These are phyloP conservation scores for Drosophila burlai DNA, from an alignment of 1,140 invertebrate species.

Conservation along the genomic window DNA sequence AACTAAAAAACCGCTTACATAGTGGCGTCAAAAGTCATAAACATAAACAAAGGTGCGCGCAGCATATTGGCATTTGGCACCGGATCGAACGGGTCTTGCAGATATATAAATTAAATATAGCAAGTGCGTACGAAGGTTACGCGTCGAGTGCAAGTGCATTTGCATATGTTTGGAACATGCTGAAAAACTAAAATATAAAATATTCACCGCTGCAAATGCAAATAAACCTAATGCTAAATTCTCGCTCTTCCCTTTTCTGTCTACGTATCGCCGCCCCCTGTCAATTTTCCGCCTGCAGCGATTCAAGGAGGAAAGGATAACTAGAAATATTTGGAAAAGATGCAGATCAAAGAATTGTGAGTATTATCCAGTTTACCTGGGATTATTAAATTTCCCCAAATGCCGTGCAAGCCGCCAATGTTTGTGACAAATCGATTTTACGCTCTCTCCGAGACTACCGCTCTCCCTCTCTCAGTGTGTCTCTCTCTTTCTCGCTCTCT, in stretches of 20 bases:
- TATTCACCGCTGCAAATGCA: slow-evolving; percentile 50
- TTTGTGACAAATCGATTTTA: slow-evolving; percentile 79
- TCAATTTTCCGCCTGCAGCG: slow-evolving; percentile 36
- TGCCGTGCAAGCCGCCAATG: slow-evolving; percentile 50
- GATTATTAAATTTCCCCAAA: slow-evolving; percentile 35
- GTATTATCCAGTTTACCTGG: slow-evolving; percentile 41
- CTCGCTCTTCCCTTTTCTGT: slow-evolving; percentile 14
- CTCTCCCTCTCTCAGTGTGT: slow-evolving; percentile 8
- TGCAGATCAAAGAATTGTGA: slow-evolving; percentile 81
- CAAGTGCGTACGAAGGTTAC: slow-evolving; percentile 51
- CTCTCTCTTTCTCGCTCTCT: slow-evolving; percentile 24
- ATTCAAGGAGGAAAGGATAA: slow-evolving; percentile 47
- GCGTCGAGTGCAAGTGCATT: slow-evolving; percentile 49
- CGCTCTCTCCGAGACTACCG: slow-evolving; percentile 36
- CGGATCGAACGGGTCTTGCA: slow-evolving; percentile 15
- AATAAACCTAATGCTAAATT: slow-evolving; percentile 44
- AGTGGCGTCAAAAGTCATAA: slow-evolving; percentile 2
- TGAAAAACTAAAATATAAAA: slow-evolving; percentile 1
- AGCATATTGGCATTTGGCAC: slow-evolving; percentile 10
- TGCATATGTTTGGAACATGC: slow-evolving; percentile 29
- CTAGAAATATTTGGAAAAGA: slow-evolving; percentile 58
- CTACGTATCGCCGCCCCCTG: neutral
- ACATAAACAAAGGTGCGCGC: slow-evolving; percentile 18
- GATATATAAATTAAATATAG: slow-evolving; percentile 51
- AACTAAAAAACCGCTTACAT: slow-evolving; percentile 28